Conservation (phyloP, 2,797 vertebrate genomes). For the Momotus momota region DNA sequence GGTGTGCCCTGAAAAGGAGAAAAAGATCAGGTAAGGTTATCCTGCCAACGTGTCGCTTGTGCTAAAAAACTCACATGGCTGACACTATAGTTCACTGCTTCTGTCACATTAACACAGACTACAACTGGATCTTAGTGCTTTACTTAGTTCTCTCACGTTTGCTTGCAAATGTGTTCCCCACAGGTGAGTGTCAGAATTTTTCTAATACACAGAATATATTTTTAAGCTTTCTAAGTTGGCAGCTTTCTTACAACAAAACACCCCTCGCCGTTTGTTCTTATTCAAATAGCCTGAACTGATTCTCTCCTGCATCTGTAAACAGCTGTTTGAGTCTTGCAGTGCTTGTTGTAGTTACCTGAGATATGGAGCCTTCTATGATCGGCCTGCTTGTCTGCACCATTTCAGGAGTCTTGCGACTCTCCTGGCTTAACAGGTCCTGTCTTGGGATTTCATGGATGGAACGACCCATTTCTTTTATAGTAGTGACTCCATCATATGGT, state of each 20-base stretch:
- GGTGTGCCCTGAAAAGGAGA: conserved; percentile 80
- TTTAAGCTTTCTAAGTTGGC: neutral
- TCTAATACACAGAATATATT: neutral
- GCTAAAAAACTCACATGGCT: neutral
- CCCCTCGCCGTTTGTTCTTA: neutral
- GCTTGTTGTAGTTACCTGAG: conserved; percentile 83
- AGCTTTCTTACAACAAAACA: neutral
- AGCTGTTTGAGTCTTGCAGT: too few relatives aligned
- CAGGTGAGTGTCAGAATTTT: neutral
- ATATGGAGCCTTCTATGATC: conserved; percentile 90
- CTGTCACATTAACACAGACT: neutral
- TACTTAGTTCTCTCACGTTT: neutral
- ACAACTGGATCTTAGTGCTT: neutral
- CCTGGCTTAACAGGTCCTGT: conserved; percentile 89
- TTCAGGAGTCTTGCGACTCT: conserved; percentile 93
- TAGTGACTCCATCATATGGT: conserved; percentile 94
- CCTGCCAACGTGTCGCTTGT: accelerated
- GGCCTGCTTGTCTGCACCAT: conserved; percentile 83
- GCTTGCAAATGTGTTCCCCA: neutral
- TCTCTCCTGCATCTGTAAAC: neutral
- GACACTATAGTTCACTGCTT: neutral
- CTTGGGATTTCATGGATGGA: conserved; percentile 98
- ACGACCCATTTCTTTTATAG: conserved; percentile 97
- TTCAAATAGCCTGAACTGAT: neutral
- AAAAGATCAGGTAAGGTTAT: neutral